Evolutionary conservation across 92 coral and sea anemone genomes (phyloP).

Genomic region (Epizoanthus ramosus): DNA sequence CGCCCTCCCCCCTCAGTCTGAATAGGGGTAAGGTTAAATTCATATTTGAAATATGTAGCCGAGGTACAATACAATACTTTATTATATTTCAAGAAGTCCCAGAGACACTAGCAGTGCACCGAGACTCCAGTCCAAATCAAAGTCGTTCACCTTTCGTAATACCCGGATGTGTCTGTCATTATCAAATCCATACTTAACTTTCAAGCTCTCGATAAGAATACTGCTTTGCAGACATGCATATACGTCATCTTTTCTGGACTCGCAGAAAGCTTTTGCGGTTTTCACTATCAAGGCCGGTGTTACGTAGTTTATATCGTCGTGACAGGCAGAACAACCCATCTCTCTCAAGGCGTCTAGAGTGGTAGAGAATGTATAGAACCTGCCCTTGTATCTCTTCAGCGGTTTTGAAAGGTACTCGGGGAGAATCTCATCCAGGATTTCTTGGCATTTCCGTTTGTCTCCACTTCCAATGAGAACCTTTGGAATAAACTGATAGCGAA

Average conservation of each 20-base stretch:
- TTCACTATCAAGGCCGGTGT: constrained; percentile 34
- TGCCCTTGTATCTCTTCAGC: constrained; percentile 4
- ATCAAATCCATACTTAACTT: neutral
- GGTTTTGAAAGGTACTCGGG: neutral
- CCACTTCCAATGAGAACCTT: constrained; percentile 25
- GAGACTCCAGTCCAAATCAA: constrained; percentile 32
- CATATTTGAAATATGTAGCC: too few species aligned
- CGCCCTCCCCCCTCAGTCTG: too few species aligned
- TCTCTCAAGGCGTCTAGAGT: constrained; percentile 18
- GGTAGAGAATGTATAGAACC: neutral
- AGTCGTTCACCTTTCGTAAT: neutral
- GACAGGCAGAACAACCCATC: constrained; percentile 26
- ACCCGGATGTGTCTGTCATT: constrained; percentile 30
- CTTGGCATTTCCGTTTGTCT: constrained; percentile 3
- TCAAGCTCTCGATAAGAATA: constrained; percentile 25
- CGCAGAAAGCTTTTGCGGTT: constrained; percentile 31
- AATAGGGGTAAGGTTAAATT: too few species aligned
- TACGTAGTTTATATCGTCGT: constrained; percentile 21
- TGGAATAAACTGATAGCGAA: constrained; percentile 22
- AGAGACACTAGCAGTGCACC: constrained; percentile 23
- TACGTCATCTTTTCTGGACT: constrained; percentile 5
- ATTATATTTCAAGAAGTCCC: constrained; percentile 14
- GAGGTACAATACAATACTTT: too few species aligned
- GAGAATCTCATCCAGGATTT: constrained; percentile 2
- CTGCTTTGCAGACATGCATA: constrained; percentile 34